These are phyloP conservation scores for Himalopsyche kuldschensis DNA, from an alignment of 2,888 invertebrate species.

Conservation along the genomic window DNA sequence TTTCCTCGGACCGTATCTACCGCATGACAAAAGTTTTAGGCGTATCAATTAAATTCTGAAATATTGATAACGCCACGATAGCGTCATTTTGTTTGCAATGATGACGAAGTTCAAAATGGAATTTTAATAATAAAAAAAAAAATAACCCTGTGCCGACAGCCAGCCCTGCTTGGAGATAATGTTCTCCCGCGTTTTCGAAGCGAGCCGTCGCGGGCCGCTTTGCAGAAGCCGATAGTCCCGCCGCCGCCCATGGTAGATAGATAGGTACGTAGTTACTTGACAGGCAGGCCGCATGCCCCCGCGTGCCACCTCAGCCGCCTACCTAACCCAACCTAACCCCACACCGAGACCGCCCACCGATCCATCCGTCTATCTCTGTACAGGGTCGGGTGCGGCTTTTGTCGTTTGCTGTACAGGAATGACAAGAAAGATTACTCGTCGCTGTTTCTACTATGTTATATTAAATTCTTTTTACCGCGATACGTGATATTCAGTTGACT, in stretches of 20 bases:
- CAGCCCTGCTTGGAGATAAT: not conserved
- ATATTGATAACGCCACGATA: no score
- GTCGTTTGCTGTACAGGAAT: not conserved
- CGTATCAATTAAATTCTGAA: no score
- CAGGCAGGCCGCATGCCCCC: slow-evolving; percentile 3
- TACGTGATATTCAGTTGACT: no score
- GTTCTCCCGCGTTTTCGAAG: not conserved
- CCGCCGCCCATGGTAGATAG: not conserved
- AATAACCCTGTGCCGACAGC: not conserved
- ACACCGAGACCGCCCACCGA: not conserved
- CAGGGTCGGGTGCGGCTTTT: not conserved
- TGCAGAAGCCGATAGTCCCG: slow-evolving; percentile 1
- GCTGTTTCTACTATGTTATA: not conserved
- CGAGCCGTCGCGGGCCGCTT: not conserved
- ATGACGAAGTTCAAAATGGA: no score
- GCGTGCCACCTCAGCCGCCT: not conserved
- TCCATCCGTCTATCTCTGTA: slow-evolving; percentile 1
- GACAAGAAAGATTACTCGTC: not conserved
- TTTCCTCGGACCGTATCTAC: no score
- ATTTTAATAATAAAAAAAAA: no score
- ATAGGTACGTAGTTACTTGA: not conserved
- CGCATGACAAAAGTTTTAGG: no score
- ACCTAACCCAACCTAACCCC: not conserved
- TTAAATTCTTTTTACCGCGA: no score
- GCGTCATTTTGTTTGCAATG: no score